phyloP scores from a whole-genome alignment of 2,888 invertebrate species.

The Rhorus exstirpatorius region DNA sequence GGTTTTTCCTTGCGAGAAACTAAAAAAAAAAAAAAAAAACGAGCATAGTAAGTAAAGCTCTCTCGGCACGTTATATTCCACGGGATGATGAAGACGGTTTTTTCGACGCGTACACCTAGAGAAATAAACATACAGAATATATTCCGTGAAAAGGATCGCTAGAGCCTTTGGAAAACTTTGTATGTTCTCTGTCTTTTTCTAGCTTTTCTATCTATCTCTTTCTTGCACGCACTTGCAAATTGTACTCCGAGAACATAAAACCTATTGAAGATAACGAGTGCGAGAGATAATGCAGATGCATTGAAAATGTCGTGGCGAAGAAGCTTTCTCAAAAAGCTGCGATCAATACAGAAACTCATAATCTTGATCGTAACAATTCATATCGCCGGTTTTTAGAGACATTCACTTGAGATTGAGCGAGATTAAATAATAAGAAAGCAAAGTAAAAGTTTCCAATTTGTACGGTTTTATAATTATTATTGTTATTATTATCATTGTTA shows the following conservation, averaged over 20 bases:
- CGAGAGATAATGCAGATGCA: too few species aligned
- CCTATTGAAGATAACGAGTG: too few species aligned
- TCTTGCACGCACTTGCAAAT: background rate
- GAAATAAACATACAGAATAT: background rate
- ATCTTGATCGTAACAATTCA: too few species aligned
- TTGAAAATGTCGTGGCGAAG: too few species aligned
- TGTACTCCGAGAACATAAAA: background rate
- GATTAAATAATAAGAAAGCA: too few species aligned
- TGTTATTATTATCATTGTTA: too few species aligned
- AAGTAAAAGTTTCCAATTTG: too few species aligned
- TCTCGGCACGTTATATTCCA: background rate
- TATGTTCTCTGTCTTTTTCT: background rate
- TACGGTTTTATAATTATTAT: too few species aligned
- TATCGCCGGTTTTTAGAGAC: too few species aligned
- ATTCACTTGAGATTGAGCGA: too few species aligned
- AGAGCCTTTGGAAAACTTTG: background rate
- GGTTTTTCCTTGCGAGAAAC: background rate
- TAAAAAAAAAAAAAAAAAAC: background rate
- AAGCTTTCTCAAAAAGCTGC: too few species aligned
- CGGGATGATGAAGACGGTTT: background rate
- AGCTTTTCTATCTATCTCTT: background rate
- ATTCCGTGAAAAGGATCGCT: background rate
- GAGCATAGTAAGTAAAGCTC: background rate
- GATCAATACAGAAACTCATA: too few species aligned
- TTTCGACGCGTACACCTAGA: background rate